phyloP scores from a whole-genome alignment of 2,113 vertebrate species.

The Menidia beryllina region DNA sequence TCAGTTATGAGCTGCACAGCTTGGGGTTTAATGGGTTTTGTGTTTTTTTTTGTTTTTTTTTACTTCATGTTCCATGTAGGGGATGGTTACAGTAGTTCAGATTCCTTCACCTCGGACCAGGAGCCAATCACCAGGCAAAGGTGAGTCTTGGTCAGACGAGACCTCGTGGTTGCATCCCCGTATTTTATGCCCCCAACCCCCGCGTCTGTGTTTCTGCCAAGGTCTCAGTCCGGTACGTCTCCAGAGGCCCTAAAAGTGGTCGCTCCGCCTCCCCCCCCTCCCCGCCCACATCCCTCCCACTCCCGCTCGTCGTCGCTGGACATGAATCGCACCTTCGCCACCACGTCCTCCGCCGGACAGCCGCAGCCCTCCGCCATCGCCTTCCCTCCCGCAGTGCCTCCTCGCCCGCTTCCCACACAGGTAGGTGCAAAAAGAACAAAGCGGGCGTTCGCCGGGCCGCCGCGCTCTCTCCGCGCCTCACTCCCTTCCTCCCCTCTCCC shows the following conservation, averaged over 20 bases:
- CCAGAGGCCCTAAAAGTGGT: constrained; percentile 87
- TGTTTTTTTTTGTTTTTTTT: not conserved
- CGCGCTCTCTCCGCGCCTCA: too few relatives aligned
- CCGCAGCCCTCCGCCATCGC: constrained; percentile 88
- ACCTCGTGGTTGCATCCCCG: too few relatives aligned
- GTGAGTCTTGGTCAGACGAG: constrained; percentile 69
- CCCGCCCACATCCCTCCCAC: constrained; percentile 92
- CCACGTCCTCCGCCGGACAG: constrained; percentile 85
- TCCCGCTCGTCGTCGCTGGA: constrained; percentile 98
- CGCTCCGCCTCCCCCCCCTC: constrained; percentile 94
- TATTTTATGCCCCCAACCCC: not conserved
- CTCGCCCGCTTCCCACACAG: constrained; percentile 94
- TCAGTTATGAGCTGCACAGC: not conserved
- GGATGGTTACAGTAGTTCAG: constrained; percentile 98
- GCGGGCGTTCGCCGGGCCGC: too few relatives aligned
- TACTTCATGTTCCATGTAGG: constrained; percentile 63
- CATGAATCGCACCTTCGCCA: constrained; percentile 93
- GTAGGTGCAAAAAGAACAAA: constrained; percentile 69
- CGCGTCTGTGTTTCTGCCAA: constrained; percentile 73
- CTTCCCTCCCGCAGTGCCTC: constrained; percentile 96
- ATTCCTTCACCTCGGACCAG: constrained; percentile 95
- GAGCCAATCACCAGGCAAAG: constrained; percentile 94
- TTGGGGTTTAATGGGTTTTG: too few relatives aligned
- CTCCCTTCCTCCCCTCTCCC: not conserved
- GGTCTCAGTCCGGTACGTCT: constrained; percentile 97